phyloP scores from a whole-genome alignment of 2,797 vertebrate genomes.

The Brachyrhaphis roseni region DNA sequence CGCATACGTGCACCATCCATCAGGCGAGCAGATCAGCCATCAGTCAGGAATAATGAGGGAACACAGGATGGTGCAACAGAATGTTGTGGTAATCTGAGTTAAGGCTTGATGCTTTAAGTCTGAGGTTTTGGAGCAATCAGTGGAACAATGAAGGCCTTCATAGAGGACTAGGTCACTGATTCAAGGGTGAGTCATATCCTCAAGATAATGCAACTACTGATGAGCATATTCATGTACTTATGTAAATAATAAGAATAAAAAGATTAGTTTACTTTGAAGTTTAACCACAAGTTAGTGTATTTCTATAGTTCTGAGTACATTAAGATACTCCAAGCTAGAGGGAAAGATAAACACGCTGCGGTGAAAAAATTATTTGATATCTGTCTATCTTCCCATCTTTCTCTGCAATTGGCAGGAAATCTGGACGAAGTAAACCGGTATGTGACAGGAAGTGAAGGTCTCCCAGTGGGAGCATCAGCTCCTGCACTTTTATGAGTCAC shows the following conservation, averaged over 20 bases:
- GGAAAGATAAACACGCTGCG: neutral
- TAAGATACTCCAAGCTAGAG: slow-evolving; percentile 12
- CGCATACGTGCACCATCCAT: slow-evolving; percentile 20
- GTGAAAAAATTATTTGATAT: slow-evolving; percentile 33
- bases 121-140: slow-evolving; percentile 24
- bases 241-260: slow-evolving; percentile 5
- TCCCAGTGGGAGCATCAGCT: slow-evolving; percentile 51
- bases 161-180: slow-evolving; percentile 19
- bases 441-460: slow-evolving; percentile 68
- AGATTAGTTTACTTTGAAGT: neutral
- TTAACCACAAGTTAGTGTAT: neutral
- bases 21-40: slow-evolving; percentile 2
- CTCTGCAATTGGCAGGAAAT: slow-evolving; percentile 67
- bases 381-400: slow-evolving; percentile 53
- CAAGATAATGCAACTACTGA: slow-evolving; percentile 16
- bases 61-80: slow-evolving; percentile 6
- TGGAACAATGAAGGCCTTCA: slow-evolving; percentile 55
- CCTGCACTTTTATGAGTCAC: slow-evolving; percentile 67
- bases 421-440: slow-evolving; percentile 59
- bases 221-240: slow-evolving; percentile 1
- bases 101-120: slow-evolving; percentile 22
- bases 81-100: slow-evolving; percentile 18
- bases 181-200: slow-evolving; percentile 10
- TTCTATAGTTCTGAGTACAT: slow-evolving; percentile 1
- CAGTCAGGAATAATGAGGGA: neutral